A percentile compares a stretch with the other conserved stretches of the same genome.
These are phyloP conservation scores for Nycticebus coucang DNA, from an alignment of 2,113 vertebrate species.

Conservation along the genomic window DNA sequence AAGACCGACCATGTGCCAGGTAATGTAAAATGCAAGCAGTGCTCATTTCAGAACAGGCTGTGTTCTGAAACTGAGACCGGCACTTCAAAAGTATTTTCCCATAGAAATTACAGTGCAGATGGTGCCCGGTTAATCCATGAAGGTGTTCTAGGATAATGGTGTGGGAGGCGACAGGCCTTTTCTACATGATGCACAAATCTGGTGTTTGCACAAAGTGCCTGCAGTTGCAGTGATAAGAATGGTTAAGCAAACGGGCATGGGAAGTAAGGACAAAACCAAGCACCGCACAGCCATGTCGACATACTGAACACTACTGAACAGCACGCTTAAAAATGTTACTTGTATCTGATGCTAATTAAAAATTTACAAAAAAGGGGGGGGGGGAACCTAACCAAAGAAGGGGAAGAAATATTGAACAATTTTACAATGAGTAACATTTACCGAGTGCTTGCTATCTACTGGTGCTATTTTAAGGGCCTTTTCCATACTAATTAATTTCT, in stretches of 20 bases:
- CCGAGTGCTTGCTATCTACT: background rate
- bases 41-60: background rate
- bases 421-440: background rate
- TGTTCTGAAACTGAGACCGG: background rate
- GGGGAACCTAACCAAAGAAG: background rate
- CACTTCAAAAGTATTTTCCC: background rate
- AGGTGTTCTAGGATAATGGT: background rate
- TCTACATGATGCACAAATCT: background rate
- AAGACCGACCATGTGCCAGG: background rate
- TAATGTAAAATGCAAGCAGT: background rate
- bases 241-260: background rate
- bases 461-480: background rate
- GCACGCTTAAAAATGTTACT: background rate
- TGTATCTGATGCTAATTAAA: background rate
- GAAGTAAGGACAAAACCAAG: background rate
- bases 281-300: background rate
- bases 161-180: background rate
- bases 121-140: background rate
- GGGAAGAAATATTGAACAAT: background rate
- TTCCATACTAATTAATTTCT: background rate
- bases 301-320: background rate
- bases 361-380: background rate
- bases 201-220: background rate
- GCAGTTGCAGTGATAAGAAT: background rate
- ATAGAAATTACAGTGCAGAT: background rate